Base-by-base conservation (phyloP, 30 jellyfish, hydroid and myxozoan species). In the Hydra vulgaris region DNA sequence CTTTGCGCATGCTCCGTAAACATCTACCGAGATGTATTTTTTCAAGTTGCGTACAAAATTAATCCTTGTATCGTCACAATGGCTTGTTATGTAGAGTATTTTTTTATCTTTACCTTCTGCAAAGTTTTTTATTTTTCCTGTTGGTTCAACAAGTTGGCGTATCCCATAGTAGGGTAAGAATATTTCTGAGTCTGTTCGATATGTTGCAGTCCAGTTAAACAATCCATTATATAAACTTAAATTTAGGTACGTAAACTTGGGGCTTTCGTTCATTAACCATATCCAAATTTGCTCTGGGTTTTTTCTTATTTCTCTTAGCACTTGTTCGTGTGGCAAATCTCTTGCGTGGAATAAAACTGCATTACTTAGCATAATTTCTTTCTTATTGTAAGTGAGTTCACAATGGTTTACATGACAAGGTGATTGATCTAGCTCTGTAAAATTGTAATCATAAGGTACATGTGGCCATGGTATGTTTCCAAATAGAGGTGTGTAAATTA, bases 261-360 rank as follows among this genome's bases (percentile, higher is more conserved):
- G 98, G 21, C 89, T 86, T 75, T 91, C 98, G 76, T 91, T 95
- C 98, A 91, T 91, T 80, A 77, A 66, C 80, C 82, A 91, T 8
- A 91, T 83, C 98, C 98, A 91, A 1, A 22, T 23, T 26, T 86
- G 95, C 18, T 76, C 25, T 0, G 79, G 70, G 70, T 75, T 74
- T 27, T 61, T 61, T 27, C 88, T 78, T 26, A 83, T 53, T 23
- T 53, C 74, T 18, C 27, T 83, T 74, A 74, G 23, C n/a, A 82
- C 86, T 12, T 81, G 74, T 15, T 70, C 82, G 17, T 71, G 73
- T 18, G 94, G 98, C 72, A 91, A 66, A 68, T 86, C 96, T 27
- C 98, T 40, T n/a, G 95, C 96, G 79, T 91, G 86, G 66, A 91
- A 91, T 18, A 91, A 81, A 73, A 91, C 96, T 0, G 93, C 85